Evolutionary conservation across 2,113 vertebrate species (phyloP).

Genomic region (Etheostoma spectabile): DNA sequence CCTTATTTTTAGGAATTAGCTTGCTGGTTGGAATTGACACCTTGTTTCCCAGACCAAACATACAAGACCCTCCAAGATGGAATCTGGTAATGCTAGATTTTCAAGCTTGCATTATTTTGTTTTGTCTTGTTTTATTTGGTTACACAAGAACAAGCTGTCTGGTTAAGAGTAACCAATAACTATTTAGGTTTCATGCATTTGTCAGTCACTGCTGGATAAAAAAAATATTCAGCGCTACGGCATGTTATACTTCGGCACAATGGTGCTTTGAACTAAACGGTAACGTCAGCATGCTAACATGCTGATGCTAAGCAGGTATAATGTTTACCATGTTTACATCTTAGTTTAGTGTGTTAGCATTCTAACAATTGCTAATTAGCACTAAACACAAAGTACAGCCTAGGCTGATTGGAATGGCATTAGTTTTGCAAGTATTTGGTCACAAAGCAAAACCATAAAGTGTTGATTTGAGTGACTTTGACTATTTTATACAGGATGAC

Average conservation of each 20-base stretch:
- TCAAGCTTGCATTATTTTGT: neutral
- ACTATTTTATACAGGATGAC: neutral
- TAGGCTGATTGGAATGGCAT: neutral
- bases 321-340: neutral
- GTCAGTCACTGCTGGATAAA: neutral
- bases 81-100: conserved; percentile 11
- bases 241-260: neutral
- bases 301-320: neutral
- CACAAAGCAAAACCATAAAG: neutral
- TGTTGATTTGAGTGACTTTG: too few relatives aligned
- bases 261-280: neutral
- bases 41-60: conserved; percentile 31
- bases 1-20: conserved; percentile 12
- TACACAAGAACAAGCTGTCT: conserved; percentile 3
- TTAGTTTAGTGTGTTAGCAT: neutral
- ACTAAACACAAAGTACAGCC: neutral
- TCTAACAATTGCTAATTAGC: neutral
- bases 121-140: neutral
- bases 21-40: conserved; percentile 37
- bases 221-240: neutral
- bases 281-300: neutral
- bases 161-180: neutral
- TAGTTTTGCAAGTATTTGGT: neutral
- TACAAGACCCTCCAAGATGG: neutral
- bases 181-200: neutral